phyloP scores from a whole-genome alignment of 1,140 invertebrate genomes.

The Drosophila mojavensis region DNA sequence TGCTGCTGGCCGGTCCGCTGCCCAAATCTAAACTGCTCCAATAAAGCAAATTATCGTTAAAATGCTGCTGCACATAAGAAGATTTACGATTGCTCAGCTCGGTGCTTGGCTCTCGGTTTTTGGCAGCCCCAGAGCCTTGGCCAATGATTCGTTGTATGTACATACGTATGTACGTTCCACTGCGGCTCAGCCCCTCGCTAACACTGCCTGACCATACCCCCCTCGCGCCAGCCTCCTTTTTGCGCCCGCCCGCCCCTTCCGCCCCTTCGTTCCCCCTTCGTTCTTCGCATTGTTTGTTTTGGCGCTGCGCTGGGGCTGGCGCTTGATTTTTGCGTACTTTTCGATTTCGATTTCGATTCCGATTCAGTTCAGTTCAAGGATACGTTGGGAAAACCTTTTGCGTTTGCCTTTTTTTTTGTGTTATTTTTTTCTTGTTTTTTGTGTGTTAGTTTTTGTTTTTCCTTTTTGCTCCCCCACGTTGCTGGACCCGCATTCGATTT shows the following conservation, averaged over 20 bases:
- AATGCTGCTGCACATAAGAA: slow-evolving; percentile 83
- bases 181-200: slow-evolving; percentile 38
- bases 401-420: slow-evolving; percentile 33
- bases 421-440: background rate
- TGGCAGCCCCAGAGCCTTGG: slow-evolving; percentile 52
- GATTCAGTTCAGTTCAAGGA: slow-evolving; percentile 36
- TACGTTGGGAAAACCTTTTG: slow-evolving; percentile 67
- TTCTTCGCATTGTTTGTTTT: slow-evolving; percentile 38
- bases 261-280: background rate
- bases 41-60: slow-evolving; percentile 83
- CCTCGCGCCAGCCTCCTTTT: background rate
- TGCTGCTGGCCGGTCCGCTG: slow-evolving; percentile 55
- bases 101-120: slow-evolving; percentile 60
- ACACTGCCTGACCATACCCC: background rate
- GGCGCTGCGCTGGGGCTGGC: slow-evolving; percentile 39
- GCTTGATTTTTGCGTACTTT: slow-evolving; percentile 67
- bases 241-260: background rate
- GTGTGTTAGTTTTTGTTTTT: slow-evolving; percentile 16
- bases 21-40: slow-evolving; percentile 80
- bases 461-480: slow-evolving; percentile 6
- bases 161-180: slow-evolving; percentile 16
- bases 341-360: slow-evolving; percentile 44
- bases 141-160: slow-evolving; percentile 52
- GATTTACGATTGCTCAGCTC: slow-evolving; percentile 81
- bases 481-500: slow-evolving; percentile 59